These are phyloP conservation scores for Ceratosolen fusciceps DNA, from an alignment of 1,140 invertebrate species.

Conservation along the genomic window DNA sequence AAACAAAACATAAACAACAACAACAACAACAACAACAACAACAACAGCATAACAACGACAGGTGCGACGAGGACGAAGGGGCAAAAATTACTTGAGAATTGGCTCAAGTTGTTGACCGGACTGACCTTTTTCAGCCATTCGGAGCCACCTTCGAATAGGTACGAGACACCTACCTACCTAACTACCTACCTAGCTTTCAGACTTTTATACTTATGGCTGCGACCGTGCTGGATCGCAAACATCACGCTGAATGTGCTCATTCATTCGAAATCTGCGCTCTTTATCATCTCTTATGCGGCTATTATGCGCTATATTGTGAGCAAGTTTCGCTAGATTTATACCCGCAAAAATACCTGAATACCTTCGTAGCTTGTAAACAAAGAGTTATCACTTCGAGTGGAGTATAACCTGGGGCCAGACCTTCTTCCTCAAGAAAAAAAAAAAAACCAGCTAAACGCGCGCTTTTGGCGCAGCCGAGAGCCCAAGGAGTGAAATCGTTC, in stretches of 20 bases:
- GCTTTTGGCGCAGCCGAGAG: background rate
- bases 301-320: background rate
- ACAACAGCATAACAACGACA: too few species aligned
- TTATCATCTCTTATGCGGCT: background rate
- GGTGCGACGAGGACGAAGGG: background rate
- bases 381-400: background rate
- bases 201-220: too few species aligned
- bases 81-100: conserved; percentile 17
- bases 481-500: background rate
- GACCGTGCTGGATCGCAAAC: background rate
- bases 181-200: background rate
- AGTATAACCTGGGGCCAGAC: too few species aligned
- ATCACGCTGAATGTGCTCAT: background rate
- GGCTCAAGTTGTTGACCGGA: background rate
- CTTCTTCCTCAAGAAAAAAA: background rate
- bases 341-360: background rate
- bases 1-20: too few species aligned
- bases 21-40: too few species aligned
- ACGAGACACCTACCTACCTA: too few species aligned
- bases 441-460: background rate
- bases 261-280: background rate
- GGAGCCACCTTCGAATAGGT: too few species aligned
- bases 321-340: background rate
- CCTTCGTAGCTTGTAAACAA: background rate
- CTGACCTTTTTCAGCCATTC: background rate